These are phyloP conservation scores for Dicranocentrus wangi DNA, from an alignment of 2,888 invertebrate genomes.

Conservation along the genomic window DNA sequence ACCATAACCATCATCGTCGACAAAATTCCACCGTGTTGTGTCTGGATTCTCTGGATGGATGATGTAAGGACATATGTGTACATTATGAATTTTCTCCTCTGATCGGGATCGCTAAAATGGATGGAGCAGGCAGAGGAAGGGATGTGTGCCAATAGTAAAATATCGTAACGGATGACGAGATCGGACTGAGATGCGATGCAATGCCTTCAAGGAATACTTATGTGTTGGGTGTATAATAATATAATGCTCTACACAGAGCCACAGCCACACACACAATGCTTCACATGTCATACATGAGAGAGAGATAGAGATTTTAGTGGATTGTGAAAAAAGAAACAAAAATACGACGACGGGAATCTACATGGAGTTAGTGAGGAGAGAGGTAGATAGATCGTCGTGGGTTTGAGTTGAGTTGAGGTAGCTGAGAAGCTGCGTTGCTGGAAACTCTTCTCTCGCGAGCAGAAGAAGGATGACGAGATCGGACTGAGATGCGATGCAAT, in stretches of 20 bases:
- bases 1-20: conserved; percentile 7
- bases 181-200: conserved; percentile 28
- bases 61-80: conserved; percentile 34
- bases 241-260: conserved; percentile 27
- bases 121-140: conserved; percentile 4
- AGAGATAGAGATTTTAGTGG: neutral
- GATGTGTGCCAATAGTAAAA: conserved; percentile 58
- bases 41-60: neutral
- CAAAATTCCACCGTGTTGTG: neutral
- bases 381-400: neutral
- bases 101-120: conserved; percentile 27
- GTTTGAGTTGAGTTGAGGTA: too few species aligned
- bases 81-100: conserved; percentile 57
- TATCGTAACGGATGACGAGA: conserved; percentile 54
- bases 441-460: too few species aligned
- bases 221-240: conserved; percentile 10
- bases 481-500: conserved; percentile 34
- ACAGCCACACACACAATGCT: neutral
- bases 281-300: neutral
- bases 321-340: conserved; percentile 17
- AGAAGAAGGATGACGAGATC: conserved; percentile 31
- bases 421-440: neutral
- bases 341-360: too few species aligned
- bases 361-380: too few species aligned
- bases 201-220: conserved; percentile 62